Base-by-base conservation (phyloP, 1,140 invertebrate genomes). In the Homalodisca vitripennis region DNA sequence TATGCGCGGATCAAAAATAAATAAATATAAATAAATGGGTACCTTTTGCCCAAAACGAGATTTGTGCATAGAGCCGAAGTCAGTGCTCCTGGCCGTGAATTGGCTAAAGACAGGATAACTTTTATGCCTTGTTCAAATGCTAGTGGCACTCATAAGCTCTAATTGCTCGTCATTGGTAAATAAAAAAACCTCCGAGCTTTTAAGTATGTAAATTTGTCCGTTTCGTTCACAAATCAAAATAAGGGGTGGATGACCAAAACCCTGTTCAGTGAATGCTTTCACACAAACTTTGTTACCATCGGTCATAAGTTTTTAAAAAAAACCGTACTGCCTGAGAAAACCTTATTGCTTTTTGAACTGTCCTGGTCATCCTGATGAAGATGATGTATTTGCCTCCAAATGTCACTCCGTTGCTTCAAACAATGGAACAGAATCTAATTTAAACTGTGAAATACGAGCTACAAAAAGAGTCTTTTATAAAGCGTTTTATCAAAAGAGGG, bases 21-120 rank as follows among this genome's bases (percentile, higher is more conserved):
- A 67, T 78, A 80, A 75, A 79, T 75, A 63, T 76, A 73, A 27
- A 70, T 81, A n/a, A 76, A 71, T 75, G 80, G 75, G 76, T 77
- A 75, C 74, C 69, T 73, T 66, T 72, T 81, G 53, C 80, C 78
- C 60, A 74, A 67, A 34, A 77, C 76, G 66, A 79, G 76, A 55
- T 76, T 75, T 41, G 74, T 74, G 32, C 32, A 26, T n/a, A 30
- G 27, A 65, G 32, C 30, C 22, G 67, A 69, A 69, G 63, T 30
- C 17, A 41, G 34, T 41, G 20, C 66, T n/a, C 46, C 27, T 26
- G n/a, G 51, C 29, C 27, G 67, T 55, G 71, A 73, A 69, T 69
- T 51, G 46, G 60, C 69, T 34, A n/a, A n/a, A n/a, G n/a, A n/a
- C n/a, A n/a, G n/a, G n/a, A n/a, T n/a, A n/a, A n/a, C n/a, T n/a